Evolutionary conservation across 2,113 vertebrate genomes (phyloP).

Genomic region (Opisthocomus hoazin): DNA sequence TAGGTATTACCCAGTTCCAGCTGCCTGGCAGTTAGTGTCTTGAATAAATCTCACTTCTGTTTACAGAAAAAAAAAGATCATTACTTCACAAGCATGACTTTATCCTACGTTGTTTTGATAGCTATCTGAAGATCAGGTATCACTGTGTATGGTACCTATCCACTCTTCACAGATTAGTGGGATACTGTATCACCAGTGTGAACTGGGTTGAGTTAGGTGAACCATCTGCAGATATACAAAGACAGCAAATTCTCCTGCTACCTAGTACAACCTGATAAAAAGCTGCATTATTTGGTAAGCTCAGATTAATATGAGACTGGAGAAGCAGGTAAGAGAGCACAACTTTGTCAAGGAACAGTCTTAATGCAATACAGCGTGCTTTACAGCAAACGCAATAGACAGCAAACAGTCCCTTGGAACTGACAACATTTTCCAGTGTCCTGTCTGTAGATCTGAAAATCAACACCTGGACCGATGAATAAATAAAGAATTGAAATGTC

Average conservation of each 20-base stretch:
- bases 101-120: neutral
- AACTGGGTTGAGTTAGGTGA: neutral
- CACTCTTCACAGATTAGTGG: neutral
- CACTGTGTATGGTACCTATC: neutral
- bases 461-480: neutral
- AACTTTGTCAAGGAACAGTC: neutral
- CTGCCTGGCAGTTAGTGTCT: neutral
- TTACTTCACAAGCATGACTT: neutral
- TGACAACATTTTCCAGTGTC: neutral
- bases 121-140: neutral
- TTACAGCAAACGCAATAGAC: neutral
- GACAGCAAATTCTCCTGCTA: neutral
- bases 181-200: neutral
- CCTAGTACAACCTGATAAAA: neutral
- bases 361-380: neutral
- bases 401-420: neutral
- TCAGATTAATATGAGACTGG: neutral
- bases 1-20: neutral
- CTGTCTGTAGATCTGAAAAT: neutral
- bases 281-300: rapidly evolving
- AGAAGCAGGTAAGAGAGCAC: neutral
- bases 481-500: neutral
- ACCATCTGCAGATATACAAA: neutral
- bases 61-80: neutral
- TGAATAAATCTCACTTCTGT: neutral